Evolutionary conservation across 2,113 vertebrate genomes (phyloP).

Genomic region (Neoarius graeffei): DNA sequence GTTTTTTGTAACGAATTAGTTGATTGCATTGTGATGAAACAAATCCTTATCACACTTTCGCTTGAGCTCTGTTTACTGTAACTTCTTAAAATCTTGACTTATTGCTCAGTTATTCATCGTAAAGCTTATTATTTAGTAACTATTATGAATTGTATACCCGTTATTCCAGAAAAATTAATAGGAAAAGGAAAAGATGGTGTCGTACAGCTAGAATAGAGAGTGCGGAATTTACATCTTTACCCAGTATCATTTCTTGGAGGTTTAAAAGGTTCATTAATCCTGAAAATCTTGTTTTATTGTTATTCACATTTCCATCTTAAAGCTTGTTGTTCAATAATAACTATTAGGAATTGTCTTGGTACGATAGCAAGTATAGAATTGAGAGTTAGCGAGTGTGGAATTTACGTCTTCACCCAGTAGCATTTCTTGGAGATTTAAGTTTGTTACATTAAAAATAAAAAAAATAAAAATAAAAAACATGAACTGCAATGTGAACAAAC

Average conservation of each 20-base stretch:
- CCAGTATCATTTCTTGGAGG: neutral
- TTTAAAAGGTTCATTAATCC: neutral
- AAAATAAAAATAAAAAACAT: neutral
- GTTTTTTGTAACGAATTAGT: neutral
- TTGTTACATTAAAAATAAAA: neutral
- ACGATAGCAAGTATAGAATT: neutral
- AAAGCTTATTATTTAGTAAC: neutral
- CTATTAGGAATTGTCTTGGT: neutral
- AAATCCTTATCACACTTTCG: neutral
- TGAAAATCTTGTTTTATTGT: neutral
- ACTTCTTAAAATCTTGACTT: neutral
- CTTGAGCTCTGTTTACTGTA: too few species aligned
- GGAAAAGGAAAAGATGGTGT: neutral
- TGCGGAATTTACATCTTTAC: neutral
- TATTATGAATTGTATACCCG: too few species aligned
- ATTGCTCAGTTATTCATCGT: neutral
- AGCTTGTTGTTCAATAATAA: neutral
- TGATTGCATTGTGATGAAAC: constrained; percentile 5
- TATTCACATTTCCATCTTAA: neutral
- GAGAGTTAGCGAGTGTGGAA: too few species aligned
- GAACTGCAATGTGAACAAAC: neutral
- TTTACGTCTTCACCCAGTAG: neutral
- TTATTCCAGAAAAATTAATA: neutral
- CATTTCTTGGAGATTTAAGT: neutral
- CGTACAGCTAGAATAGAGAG: neutral